A percentile compares a stretch with the other conserved stretches of the same genome.
Conservation (phyloP, 2,113 vertebrate genomes). For the Montifringilla adamsi region DNA sequence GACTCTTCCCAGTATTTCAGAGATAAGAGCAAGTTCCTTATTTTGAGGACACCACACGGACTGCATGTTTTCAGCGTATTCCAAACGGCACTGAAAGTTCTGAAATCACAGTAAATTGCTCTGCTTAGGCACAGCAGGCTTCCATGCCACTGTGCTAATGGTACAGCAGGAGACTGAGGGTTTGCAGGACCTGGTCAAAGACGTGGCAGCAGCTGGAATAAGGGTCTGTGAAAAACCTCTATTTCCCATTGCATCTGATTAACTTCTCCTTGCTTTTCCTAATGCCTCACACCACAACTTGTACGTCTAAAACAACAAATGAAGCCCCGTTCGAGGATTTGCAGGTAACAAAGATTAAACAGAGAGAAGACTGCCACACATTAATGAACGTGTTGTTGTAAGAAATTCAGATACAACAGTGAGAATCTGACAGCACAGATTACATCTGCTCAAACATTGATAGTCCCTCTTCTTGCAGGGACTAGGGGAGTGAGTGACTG, state of each 20-base stretch:
- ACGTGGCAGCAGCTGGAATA: not conserved
- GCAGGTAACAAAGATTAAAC: not conserved
- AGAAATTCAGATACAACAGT: not conserved
- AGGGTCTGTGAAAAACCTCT: not conserved
- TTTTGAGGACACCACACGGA: not conserved
- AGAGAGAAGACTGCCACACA: not conserved
- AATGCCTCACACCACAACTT: not conserved
- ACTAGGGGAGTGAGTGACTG: not conserved
- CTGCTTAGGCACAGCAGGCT: not conserved
- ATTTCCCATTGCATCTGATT: not conserved
- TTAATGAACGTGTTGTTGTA: not conserved
- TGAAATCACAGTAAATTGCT: not conserved
- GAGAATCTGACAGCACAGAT: not conserved
- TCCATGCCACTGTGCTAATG: not conserved
- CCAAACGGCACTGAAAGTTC: not conserved
- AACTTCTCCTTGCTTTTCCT: not conserved
- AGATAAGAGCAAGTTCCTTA: not conserved
- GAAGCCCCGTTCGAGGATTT: not conserved
- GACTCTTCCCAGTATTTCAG: not conserved
- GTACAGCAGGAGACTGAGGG: not conserved
- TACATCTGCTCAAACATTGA: not conserved
- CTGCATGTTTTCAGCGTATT: not conserved
- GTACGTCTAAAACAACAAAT: not conserved
- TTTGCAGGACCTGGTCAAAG: not conserved
- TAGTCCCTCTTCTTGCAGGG: not conserved